These are phyloP conservation scores for Isoperla grammatica DNA, from an alignment of 2,888 invertebrate genomes.

Conservation along the genomic window DNA sequence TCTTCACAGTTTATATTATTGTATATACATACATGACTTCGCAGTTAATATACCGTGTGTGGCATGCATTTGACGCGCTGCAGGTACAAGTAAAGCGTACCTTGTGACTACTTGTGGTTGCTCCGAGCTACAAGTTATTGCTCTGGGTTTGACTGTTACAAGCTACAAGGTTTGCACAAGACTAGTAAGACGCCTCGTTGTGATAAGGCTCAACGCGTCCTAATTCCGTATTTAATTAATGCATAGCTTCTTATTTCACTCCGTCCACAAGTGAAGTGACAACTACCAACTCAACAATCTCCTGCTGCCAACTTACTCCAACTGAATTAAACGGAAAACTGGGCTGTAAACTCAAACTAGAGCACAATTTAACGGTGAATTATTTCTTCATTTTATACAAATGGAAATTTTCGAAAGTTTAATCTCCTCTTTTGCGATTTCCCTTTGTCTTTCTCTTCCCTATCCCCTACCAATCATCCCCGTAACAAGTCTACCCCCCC, in stretches of 20 bases:
- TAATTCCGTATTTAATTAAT: conserved; percentile 8
- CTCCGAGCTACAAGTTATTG: too few species aligned
- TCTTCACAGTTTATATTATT: too few species aligned
- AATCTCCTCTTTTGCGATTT: conserved; percentile 20
- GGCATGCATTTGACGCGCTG: too few species aligned
- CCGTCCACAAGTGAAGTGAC: not conserved
- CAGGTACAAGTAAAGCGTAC: too few species aligned
- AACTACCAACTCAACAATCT: conserved; percentile 4
- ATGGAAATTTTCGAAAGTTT: conserved; percentile 17
- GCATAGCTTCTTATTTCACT: conserved; percentile 7
- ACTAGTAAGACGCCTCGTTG: too few species aligned
- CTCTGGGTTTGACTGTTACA: too few species aligned
- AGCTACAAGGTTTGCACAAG: too few species aligned
- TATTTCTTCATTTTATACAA: conserved; percentile 18
- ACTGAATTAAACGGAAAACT: conserved; percentile 10
- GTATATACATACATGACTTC: too few species aligned
- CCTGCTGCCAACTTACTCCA: conserved; percentile 4
- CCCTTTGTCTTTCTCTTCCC: conserved; percentile 18
- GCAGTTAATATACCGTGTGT: too few species aligned
- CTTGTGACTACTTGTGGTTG: too few species aligned
- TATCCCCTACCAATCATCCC: conserved; percentile 13
- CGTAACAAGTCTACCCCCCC: conserved; percentile 13
- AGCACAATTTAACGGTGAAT: conserved; percentile 16
- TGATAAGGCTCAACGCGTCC: too few species aligned
- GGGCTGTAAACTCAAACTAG: conserved; percentile 5